Evolutionary conservation across 37 sponge, comb jelly and placozoan genomes (phyloP), one percentile per base, ranked within the genome.

Genomic region (Halisarca cf. caerulea): DNA sequence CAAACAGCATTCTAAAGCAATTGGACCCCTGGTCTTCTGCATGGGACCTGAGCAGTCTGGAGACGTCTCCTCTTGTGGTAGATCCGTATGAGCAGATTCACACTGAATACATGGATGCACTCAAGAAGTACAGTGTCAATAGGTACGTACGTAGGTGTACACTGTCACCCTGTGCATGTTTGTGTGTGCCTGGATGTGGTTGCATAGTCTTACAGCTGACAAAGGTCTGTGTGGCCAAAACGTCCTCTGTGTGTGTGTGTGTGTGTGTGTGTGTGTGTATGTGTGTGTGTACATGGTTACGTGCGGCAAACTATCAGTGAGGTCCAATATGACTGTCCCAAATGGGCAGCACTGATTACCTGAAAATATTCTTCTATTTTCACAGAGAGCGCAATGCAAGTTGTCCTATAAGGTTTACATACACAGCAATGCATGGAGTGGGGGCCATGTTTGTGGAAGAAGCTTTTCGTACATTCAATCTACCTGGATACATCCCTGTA

Each of bases 371-470:
- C 79, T 24, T 5, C 6, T 24, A 11, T 81, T 42, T 83, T 41
- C 36, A 21, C 25, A 83, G 84, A 18, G 80, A 84, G 6, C 27
- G 35, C 7, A 89, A 84, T 53, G 41, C 41, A 4, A 17, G 58
- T 43, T 53, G 60, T 24, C 71, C 86, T 18, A 24, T 90, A 15
- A 93, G 79, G 72, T 88, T 94, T 70, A 86, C 88, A 0, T 99
- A 97, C 82, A 96, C 96, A 21, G 91, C 99, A 20, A 96, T 99
- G 97, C 99, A 99, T 66, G 99, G 99, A 23, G 99, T 99, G 35
- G 99, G 99, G 0, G 83, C 83, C 27, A 74, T 85, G 78, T 90
- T 93, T 58, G 90, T 90, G 28, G 62, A 75, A 42, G 45, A 80
- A 40, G 93, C 95, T 24, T 96, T 99, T 66, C 15, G 77, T 15